phyloP scores from a whole-genome alignment of 2,113 vertebrate genomes.

The Cavia porcellus region DNA sequence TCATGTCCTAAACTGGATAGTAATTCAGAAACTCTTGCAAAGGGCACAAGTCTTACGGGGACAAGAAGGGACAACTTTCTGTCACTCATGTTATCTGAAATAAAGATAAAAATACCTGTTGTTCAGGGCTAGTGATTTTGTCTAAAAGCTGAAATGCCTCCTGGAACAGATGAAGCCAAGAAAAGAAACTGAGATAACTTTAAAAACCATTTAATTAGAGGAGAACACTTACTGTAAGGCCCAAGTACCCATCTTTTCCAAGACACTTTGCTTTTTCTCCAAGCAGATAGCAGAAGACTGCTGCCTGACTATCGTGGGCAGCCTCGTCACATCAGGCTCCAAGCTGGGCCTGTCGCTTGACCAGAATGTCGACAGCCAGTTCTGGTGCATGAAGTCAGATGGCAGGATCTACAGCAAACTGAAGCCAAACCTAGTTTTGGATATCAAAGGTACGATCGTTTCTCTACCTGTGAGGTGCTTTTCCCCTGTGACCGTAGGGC shows the following conservation, averaged over 20 bases:
- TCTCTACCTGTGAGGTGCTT: neutral
- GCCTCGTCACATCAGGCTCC: conserved; percentile 92
- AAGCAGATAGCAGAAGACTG: conserved; percentile 94
- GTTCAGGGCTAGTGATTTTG: neutral
- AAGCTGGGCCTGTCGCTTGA: conserved; percentile 93
- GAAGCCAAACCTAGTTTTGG: conserved; percentile 94
- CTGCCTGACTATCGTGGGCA: conserved; percentile 92
- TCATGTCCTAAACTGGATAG: neutral
- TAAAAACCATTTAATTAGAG: neutral
- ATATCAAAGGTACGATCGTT: conserved; percentile 95
- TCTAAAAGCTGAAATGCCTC: neutral
- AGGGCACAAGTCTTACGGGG: neutral
- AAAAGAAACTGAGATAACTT: neutral
- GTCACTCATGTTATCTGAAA: neutral
- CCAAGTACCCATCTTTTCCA: neutral
- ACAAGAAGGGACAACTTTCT: neutral
- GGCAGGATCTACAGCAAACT: conserved; percentile 93
- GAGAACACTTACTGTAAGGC: neutral
- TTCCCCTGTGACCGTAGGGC: neutral
- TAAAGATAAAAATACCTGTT: neutral
- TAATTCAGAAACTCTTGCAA: neutral
- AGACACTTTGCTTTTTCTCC: neutral
- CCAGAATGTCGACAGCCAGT: conserved; percentile 90
- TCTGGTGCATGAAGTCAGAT: conserved; percentile 93
- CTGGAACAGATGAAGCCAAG: neutral